Conservation (phyloP, 2,113 vertebrate genomes). For the Vidua chalybeata region DNA sequence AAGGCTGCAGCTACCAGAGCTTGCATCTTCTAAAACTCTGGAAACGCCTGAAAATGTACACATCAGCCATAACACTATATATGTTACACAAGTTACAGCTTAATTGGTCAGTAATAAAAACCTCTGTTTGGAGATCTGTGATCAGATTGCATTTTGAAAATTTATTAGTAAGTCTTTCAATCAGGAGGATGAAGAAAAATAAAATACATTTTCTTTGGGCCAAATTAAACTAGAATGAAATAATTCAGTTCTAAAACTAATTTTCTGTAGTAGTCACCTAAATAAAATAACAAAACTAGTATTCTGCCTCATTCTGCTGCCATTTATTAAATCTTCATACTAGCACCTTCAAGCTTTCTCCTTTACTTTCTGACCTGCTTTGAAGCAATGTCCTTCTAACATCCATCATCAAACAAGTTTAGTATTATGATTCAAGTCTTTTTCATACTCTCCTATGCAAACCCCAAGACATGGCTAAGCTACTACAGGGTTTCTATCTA, state of each 20-base stretch:
- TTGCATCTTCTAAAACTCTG: background rate
- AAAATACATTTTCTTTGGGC: background rate
- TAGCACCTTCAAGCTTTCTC: background rate
- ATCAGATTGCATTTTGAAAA: background rate
- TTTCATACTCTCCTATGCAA: background rate
- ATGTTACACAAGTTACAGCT: background rate
- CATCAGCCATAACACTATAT: background rate
- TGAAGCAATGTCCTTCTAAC: background rate
- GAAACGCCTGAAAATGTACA: background rate
- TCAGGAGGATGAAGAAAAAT: background rate
- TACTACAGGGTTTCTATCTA: background rate
- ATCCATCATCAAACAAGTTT: background rate
- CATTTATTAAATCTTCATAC: background rate
- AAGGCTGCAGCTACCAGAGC: background rate
- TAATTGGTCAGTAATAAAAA: background rate
- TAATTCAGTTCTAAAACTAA: background rate
- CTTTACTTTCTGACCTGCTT: background rate
- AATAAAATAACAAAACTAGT: background rate
- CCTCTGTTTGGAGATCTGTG: background rate
- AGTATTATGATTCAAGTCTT: background rate
- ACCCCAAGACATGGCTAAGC: background rate
- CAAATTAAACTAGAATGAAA: background rate
- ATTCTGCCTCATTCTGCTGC: background rate
- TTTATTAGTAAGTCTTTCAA: background rate
- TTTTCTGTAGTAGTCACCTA: background rate